A percentile compares a stretch with the other conserved stretches of the same genome.
These are phyloP conservation scores for Tyrophagus putrescentiae DNA, from an alignment of 1,140 invertebrate species.

Conservation along the genomic window DNA sequence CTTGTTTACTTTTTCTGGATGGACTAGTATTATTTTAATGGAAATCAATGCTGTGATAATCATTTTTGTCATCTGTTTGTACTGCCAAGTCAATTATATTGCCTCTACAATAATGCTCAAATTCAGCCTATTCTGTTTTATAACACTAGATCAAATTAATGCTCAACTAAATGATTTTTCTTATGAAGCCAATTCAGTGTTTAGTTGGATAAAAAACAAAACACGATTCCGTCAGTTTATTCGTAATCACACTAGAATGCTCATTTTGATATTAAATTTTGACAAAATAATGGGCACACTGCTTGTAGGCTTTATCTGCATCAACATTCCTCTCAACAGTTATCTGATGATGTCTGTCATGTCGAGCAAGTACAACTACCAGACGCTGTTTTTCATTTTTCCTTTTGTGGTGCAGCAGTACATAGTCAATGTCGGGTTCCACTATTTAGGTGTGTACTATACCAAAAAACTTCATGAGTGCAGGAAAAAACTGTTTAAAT, in stretches of 20 bases:
- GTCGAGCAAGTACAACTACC: not conserved
- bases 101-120: too few species aligned
- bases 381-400: not conserved
- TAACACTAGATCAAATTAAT: too few species aligned
- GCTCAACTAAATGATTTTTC: too few species aligned
- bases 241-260: not conserved
- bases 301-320: not conserved
- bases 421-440: not conserved
- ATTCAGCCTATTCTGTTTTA: too few species aligned
- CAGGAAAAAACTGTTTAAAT: not conserved
- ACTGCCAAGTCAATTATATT: too few species aligned
- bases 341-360: not conserved
- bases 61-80: too few species aligned
- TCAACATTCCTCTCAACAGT: not conserved
- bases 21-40: too few species aligned
- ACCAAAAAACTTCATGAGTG: not conserved
- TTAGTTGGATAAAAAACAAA: too few species aligned
- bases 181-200: too few species aligned
- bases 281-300: not conserved
- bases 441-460: not conserved
- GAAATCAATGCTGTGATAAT: too few species aligned
- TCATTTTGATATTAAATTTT: not conserved
- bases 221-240: not conserved
- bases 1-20: too few species aligned
- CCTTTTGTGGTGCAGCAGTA: not conserved